Evolutionary conservation across 2,113 vertebrate species (phyloP).

Genomic region (Oriolus oriolus): DNA sequence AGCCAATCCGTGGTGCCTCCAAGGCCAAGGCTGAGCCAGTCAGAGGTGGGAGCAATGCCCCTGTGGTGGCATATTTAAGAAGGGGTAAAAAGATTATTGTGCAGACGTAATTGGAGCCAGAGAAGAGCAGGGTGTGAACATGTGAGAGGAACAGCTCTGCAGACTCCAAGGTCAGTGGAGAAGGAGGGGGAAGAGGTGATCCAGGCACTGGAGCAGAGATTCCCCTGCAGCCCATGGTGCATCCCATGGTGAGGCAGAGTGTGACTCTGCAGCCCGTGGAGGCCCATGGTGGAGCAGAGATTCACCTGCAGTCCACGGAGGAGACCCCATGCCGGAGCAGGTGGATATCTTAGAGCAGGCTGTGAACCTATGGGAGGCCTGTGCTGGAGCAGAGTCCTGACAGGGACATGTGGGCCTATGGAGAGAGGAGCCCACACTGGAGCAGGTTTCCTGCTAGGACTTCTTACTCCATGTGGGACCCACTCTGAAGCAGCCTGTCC

Average conservation of each 20-base stretch:
- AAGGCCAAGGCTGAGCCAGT: background rate
- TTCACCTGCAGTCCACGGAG: accelerated
- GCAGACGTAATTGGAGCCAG: accelerated
- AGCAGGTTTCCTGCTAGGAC: background rate
- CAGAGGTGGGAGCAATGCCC: background rate
- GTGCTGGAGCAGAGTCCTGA: background rate
- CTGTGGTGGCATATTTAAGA: background rate
- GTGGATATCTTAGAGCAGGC: no score
- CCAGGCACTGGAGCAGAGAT: no score
- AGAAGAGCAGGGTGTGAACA: background rate
- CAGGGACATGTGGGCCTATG: background rate
- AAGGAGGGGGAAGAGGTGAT: background rate
- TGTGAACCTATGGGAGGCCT: background rate
- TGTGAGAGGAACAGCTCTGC: background rate
- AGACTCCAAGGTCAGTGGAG: background rate
- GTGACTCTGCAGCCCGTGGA: background rate
- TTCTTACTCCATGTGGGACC: background rate
- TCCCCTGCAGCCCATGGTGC: accelerated
- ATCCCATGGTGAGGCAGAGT: background rate
- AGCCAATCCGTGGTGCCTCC: background rate
- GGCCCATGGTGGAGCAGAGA: no score
- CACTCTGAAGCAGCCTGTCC: background rate
- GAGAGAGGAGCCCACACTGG: no score
- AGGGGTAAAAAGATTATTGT: background rate
- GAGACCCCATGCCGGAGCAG: accelerated